These are phyloP conservation scores for Ridgeia piscesae DNA, from an alignment of 1,140 invertebrate genomes.

Conservation along the genomic window DNA sequence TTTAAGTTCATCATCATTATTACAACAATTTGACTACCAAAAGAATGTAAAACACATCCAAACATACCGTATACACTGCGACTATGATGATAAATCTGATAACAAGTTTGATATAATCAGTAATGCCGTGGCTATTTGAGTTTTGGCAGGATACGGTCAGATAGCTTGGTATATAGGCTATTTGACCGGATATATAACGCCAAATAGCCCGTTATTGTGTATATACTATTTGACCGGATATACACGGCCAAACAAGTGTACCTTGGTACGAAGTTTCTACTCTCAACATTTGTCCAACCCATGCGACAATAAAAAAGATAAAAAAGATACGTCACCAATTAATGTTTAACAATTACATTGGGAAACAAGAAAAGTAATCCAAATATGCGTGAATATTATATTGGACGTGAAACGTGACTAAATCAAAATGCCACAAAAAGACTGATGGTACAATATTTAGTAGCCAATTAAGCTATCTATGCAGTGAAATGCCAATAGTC, in stretches of 20 bases:
- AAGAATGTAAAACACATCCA: neutral
- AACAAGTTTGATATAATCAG: neutral
- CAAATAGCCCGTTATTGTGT: no score
- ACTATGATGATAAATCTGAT: neutral
- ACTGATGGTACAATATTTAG: neutral
- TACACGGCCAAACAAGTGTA: no score
- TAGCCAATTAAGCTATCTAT: neutral
- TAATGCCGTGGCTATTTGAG: no score
- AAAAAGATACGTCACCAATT: neutral
- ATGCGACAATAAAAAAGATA: neutral
- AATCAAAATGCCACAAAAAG: neutral
- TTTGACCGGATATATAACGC: no score
- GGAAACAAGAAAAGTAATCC: neutral
- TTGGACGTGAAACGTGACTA: neutral
- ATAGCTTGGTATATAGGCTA: no score
- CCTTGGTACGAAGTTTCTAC: no score
- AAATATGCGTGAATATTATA: neutral
- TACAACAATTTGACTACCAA: neutral
- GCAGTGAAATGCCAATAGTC: neutral
- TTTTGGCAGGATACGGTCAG: no score
- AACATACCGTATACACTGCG: neutral
- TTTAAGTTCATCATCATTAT: neutral
- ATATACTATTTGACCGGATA: no score
- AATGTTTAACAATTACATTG: neutral
- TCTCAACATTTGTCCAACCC: no score